Percentiles rank a stretch among this genome's conserved stretches.
These are phyloP conservation scores for Tokudaia tokunoshimensis DNA, from an alignment of 2,797 vertebrate species.

Conservation along the genomic window DNA sequence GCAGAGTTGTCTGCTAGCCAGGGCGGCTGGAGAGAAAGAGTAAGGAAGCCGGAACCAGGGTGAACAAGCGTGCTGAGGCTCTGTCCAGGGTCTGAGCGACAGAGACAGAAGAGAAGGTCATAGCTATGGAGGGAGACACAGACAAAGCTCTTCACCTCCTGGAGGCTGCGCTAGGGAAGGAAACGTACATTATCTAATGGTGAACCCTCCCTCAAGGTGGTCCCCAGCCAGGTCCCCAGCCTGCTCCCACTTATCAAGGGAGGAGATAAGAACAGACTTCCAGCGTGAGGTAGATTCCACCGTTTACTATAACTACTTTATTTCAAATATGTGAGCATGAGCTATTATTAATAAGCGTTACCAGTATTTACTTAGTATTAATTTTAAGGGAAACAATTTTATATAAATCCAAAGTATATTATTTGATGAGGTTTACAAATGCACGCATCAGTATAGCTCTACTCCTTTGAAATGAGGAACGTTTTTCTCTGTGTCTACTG, in stretches of 20 bases:
- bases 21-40: neutral
- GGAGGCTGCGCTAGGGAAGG: neutral
- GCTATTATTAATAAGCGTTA: neutral
- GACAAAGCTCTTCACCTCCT: neutral
- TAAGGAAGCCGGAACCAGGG: neutral
- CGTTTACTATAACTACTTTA: neutral
- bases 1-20: neutral
- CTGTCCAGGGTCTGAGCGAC: neutral
- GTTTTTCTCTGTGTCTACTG: slow-evolving; percentile 5
- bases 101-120: neutral
- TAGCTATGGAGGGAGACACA: neutral
- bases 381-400: slow-evolving; percentile 55
- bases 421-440: slow-evolving; percentile 62
- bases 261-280: neutral
- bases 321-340: slow-evolving; percentile 19
- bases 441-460: neutral
- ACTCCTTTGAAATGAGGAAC: slow-evolving; percentile 13
- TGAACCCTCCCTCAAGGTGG: neutral
- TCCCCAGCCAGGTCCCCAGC: neutral
- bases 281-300: neutral
- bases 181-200: neutral
- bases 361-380: slow-evolving; percentile 21
- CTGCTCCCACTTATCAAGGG: neutral
- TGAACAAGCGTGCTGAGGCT: neutral
- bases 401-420: slow-evolving; percentile 33